phyloP scores from a whole-genome alignment of 2,888 invertebrate genomes.

The Cantharis rustica region DNA sequence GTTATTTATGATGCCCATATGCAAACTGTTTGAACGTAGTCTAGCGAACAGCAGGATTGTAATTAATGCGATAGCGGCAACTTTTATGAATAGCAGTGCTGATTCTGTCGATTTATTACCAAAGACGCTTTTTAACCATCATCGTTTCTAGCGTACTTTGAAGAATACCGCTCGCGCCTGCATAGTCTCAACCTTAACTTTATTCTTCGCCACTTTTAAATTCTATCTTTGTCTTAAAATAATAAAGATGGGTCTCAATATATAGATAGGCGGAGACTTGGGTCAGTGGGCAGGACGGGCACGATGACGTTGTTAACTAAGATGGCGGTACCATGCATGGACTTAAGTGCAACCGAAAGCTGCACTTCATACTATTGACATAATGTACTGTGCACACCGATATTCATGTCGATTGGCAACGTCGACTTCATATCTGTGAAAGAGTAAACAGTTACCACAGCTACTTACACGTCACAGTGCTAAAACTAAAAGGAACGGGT shows the following conservation, averaged over 20 bases:
- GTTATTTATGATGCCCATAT: conserved; percentile 55
- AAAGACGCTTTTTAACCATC: conserved; percentile 52
- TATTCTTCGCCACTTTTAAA: conserved; percentile 44
- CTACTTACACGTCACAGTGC: conserved; percentile 45
- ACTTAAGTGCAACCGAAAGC: conserved; percentile 38
- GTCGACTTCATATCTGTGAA: conserved; percentile 15
- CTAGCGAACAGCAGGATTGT: conserved; percentile 48
- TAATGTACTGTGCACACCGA: neutral
- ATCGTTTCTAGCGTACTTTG: conserved; percentile 44
- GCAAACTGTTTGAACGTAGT: conserved; percentile 50
- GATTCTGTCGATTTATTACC: conserved; percentile 56
- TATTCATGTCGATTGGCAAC: conserved; percentile 12
- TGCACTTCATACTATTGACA: conserved; percentile 36
- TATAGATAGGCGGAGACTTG: conserved; percentile 59
- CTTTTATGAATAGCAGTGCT: conserved; percentile 56
- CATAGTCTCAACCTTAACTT: conserved; percentile 41
- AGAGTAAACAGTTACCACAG: conserved; percentile 35
- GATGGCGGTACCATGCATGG: conserved; percentile 56
- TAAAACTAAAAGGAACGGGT: conserved; percentile 45
- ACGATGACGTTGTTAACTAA: conserved; percentile 61
- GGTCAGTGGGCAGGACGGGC: conserved; percentile 60
- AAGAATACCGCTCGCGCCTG: conserved; percentile 47
- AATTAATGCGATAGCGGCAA: conserved; percentile 57
- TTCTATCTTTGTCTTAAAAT: conserved; percentile 50
- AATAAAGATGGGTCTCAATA: conserved; percentile 59